phyloP scores from a whole-genome alignment of 37 sponge, comb jelly and placozoan genomes.

The Halisarca cf. caerulea region DNA sequence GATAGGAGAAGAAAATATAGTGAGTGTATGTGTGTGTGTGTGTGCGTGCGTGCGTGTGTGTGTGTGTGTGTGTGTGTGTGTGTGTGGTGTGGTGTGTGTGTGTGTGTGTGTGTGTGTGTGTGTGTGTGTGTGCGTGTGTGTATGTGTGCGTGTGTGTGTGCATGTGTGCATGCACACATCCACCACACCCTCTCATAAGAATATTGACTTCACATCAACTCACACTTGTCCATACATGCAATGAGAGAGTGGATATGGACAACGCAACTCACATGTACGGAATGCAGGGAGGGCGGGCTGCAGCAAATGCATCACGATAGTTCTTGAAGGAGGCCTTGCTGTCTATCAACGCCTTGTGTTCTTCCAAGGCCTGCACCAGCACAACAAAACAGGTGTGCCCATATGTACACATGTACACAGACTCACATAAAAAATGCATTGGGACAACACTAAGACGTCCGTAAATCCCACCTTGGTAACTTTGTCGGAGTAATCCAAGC shows the following conservation, averaged over 20 bases:
- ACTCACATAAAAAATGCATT: neutral
- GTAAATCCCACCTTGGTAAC: constrained; percentile 74
- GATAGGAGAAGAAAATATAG: neutral
- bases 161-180: neutral
- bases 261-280: constrained; percentile 84
- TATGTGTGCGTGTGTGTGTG: neutral
- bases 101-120: too few relatives aligned
- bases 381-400: neutral
- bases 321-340: constrained; percentile 83
- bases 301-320: constrained; percentile 80
- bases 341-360: constrained; percentile 80
- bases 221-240: too few relatives aligned
- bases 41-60: too few relatives aligned
- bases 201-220: too few relatives aligned
- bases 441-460: neutral
- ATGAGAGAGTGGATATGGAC: neutral
- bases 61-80: too few relatives aligned
- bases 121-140: neutral
- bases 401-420: neutral
- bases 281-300: constrained; percentile 84
- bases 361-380: constrained; percentile 76
- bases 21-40: neutral
- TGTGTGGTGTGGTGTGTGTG: too few relatives aligned
- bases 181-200: too few relatives aligned
- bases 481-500: constrained; percentile 86